Conservation (phyloP, 2,797 vertebrate genomes). For the Sternarchorhynchus goeldii region DNA sequence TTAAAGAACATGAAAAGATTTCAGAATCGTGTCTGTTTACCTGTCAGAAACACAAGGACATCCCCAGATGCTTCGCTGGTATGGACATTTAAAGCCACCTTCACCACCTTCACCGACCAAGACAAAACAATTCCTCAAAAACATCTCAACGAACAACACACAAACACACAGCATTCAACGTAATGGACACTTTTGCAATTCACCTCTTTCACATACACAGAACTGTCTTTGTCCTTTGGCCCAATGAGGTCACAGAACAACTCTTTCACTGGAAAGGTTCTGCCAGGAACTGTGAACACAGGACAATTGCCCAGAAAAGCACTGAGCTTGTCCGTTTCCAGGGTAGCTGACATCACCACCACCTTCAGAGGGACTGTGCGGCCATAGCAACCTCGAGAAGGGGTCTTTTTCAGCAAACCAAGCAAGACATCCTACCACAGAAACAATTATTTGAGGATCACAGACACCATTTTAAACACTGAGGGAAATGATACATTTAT, state of each 20-base stretch:
- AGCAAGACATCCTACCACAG: slow-evolving; percentile 90
- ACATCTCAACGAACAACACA: background rate
- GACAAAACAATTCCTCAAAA: background rate
- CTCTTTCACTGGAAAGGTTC: slow-evolving; percentile 87
- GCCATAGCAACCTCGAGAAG: slow-evolving; percentile 70
- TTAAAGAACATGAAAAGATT: too few relatives aligned
- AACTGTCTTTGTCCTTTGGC: slow-evolving; percentile 85
- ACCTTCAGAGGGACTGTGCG: slow-evolving; percentile 82
- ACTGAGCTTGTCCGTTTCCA: slow-evolving; percentile 90
- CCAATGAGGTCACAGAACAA: slow-evolving; percentile 88
- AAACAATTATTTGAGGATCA: slow-evolving; percentile 8
- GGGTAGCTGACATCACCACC: slow-evolving; percentile 96
- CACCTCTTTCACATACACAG: slow-evolving; percentile 91
- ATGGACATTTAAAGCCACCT: slow-evolving; percentile 88
- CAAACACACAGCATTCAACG: background rate
- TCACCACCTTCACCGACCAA: slow-evolving; percentile 80
- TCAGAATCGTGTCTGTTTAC: slow-evolving; percentile 61
- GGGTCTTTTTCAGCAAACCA: slow-evolving; percentile 89
- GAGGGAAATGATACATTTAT: too few relatives aligned
- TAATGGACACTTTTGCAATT: slow-evolving; percentile 21
- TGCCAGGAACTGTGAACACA: slow-evolving; percentile 90
- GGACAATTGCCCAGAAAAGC: slow-evolving; percentile 86
- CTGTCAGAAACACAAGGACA: slow-evolving; percentile 96
- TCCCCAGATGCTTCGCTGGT: slow-evolving; percentile 88
- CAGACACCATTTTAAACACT: too few relatives aligned